Conservation (phyloP, 2,888 invertebrate genomes). For the Eurytoma adleriae region DNA sequence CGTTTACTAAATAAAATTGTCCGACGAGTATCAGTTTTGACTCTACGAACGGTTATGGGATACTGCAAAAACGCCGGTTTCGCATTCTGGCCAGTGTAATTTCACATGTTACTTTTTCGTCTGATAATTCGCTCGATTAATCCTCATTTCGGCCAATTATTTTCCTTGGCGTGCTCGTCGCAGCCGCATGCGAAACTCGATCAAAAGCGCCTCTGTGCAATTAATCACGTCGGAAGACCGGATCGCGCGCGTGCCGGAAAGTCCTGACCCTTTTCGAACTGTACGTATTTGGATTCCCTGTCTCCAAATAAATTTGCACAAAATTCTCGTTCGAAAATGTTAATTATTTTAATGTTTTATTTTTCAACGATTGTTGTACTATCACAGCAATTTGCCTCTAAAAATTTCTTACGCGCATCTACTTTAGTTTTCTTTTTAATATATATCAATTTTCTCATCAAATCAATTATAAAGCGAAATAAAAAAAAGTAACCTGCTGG, state of each 20-base stretch:
- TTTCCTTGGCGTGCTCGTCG: background rate
- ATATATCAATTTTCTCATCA: too few species aligned
- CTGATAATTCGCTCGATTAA: slow-evolving; percentile 46
- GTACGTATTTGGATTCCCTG: background rate
- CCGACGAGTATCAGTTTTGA: background rate
- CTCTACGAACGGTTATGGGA: background rate
- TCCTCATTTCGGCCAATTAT: slow-evolving; percentile 51
- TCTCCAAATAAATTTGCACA: too few species aligned
- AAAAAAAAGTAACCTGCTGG: too few species aligned
- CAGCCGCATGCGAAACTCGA: slow-evolving; percentile 32
- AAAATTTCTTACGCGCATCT: too few species aligned
- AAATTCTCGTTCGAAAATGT: too few species aligned
- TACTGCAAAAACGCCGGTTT: background rate
- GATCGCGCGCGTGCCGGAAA: slow-evolving; percentile 18
- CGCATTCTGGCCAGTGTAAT: background rate
- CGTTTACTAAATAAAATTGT: too few species aligned
- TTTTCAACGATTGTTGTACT: too few species aligned
- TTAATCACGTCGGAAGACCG: slow-evolving; percentile 39
- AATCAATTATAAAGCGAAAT: too few species aligned
- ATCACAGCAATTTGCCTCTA: too few species aligned
- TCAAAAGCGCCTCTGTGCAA: slow-evolving; percentile 45
- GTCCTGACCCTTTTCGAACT: background rate
- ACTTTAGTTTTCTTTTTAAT: too few species aligned
- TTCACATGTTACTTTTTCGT: slow-evolving; percentile 2
- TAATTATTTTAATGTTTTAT: too few species aligned